Percentiles rank a stretch among this genome's conserved stretches.
Conservation (phyloP, 2,113 vertebrate genomes). For the Rana temporaria region DNA sequence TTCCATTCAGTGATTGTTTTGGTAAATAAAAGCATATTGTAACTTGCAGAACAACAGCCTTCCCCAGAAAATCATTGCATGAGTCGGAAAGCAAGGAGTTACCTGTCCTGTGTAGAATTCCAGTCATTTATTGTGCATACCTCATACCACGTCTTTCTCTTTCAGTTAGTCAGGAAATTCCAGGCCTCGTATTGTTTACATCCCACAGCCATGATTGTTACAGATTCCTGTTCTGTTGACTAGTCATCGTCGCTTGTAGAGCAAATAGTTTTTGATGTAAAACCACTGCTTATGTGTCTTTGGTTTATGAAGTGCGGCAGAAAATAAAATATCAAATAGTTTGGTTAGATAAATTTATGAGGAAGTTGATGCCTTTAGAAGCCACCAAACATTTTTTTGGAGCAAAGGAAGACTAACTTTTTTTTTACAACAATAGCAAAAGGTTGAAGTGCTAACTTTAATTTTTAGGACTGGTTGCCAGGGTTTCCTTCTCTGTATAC, state of each 20-base stretch:
- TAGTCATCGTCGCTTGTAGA: neutral
- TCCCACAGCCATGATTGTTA: neutral
- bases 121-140: constrained; percentile 9
- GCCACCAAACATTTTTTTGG: too few relatives aligned
- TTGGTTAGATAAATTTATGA: too few relatives aligned
- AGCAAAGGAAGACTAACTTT: too few relatives aligned
- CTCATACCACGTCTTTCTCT: constrained; percentile 15
- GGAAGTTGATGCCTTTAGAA: too few relatives aligned
- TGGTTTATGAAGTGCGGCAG: too few relatives aligned
- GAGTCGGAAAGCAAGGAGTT: neutral
- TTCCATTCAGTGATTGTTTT: constrained; percentile 17
- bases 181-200: neutral
- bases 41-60: constrained; percentile 7
- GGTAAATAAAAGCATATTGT: constrained; percentile 12
- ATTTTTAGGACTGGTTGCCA: too few relatives aligned
- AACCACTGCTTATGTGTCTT: too few relatives aligned
- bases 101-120: constrained; percentile 8
- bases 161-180: constrained; percentile 22
- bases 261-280: too few relatives aligned
- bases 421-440: too few relatives aligned
- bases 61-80: neutral
- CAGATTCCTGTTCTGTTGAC: neutral
- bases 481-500: too few relatives aligned
- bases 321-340: too few relatives aligned
- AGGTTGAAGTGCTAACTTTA: too few relatives aligned